Evolutionary conservation across 1,140 invertebrate genomes (phyloP).

Genomic region (Lethrus apterus): DNA sequence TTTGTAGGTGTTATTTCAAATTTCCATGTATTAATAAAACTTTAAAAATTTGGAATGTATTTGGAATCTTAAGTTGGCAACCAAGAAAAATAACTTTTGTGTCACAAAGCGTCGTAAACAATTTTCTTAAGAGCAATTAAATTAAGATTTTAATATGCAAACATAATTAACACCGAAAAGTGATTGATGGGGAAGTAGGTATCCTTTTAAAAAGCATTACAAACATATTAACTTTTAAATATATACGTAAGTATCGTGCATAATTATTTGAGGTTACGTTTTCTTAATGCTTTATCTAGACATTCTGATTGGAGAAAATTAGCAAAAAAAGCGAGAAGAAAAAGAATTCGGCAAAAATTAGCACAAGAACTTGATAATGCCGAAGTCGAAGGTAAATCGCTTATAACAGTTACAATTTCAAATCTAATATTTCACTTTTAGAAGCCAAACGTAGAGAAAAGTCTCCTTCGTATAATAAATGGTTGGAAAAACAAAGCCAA

Average conservation of each 20-base stretch:
- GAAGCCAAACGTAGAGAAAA: slow-evolving; percentile 28
- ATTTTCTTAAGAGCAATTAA: too few relatives aligned
- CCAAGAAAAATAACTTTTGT: too few relatives aligned
- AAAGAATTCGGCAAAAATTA: slow-evolving; percentile 38
- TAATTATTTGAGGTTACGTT: slow-evolving; percentile 26
- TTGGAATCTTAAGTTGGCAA: too few relatives aligned
- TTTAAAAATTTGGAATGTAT: too few relatives aligned
- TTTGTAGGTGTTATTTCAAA: too few relatives aligned
- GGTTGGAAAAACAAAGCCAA: slow-evolving; percentile 30
- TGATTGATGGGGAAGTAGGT: slow-evolving; percentile 42
- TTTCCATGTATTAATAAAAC: too few relatives aligned
- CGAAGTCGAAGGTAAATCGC: slow-evolving; percentile 27
- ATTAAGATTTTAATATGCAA: too few relatives aligned
- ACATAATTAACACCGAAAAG: too few relatives aligned
- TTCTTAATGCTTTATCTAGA: slow-evolving; percentile 40
- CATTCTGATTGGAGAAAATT: slow-evolving; percentile 42
- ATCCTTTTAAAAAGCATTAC: slow-evolving; percentile 34
- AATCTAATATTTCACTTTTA: slow-evolving; percentile 19
- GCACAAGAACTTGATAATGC: slow-evolving; percentile 36
- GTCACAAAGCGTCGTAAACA: too few relatives aligned
- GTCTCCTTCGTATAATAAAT: slow-evolving; percentile 37
- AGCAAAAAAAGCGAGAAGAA: slow-evolving; percentile 43
- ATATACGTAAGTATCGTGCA: slow-evolving; percentile 15
- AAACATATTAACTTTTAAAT: slow-evolving; percentile 1
- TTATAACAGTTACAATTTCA: neutral